Conservation (phyloP, 2,888 invertebrate species). For the Pammene fasciana region DNA sequence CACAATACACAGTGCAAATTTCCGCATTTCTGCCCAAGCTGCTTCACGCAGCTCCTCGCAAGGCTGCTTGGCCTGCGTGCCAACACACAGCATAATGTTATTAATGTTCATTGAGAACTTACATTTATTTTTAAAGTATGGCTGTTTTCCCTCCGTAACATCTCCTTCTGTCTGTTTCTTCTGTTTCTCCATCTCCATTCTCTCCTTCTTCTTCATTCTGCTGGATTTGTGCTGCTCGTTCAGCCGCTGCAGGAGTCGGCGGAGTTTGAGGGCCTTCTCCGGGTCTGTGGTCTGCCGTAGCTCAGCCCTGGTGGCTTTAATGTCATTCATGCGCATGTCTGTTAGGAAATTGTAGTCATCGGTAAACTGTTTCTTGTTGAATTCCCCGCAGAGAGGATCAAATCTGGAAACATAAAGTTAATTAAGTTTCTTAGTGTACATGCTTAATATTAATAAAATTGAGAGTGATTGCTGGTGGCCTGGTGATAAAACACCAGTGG, state of each 20-base stretch:
- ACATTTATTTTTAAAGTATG: conserved; percentile 85
- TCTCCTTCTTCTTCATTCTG: conserved; percentile 81
- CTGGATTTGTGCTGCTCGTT: conserved; percentile 89
- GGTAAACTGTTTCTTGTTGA: conserved; percentile 88
- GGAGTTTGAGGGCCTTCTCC: conserved; percentile 85
- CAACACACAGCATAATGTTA: neutral
- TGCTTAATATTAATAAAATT: too few relatives aligned
- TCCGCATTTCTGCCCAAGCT: too few relatives aligned
- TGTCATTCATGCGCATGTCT: conserved; percentile 88
- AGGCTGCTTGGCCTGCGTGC: too few relatives aligned
- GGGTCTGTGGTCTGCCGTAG: conserved; percentile 84
- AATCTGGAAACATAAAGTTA: conserved; percentile 82
- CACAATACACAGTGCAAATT: too few relatives aligned
- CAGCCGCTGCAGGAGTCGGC: conserved; percentile 88
- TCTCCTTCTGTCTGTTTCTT: conserved; percentile 79
- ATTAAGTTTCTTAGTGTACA: neutral
- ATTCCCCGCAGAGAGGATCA: conserved; percentile 92
- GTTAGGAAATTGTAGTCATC: conserved; percentile 90
- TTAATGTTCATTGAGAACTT: conserved; percentile 45
- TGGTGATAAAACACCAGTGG: too few relatives aligned
- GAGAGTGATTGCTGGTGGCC: too few relatives aligned
- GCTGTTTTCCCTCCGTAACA: conserved; percentile 87
- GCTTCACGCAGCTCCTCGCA: too few relatives aligned
- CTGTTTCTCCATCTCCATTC: conserved; percentile 80
- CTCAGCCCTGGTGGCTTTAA: conserved; percentile 84